Base-by-base conservation (phyloP, 1,140 invertebrate genomes). In the Zaprionus davidi region DNA sequence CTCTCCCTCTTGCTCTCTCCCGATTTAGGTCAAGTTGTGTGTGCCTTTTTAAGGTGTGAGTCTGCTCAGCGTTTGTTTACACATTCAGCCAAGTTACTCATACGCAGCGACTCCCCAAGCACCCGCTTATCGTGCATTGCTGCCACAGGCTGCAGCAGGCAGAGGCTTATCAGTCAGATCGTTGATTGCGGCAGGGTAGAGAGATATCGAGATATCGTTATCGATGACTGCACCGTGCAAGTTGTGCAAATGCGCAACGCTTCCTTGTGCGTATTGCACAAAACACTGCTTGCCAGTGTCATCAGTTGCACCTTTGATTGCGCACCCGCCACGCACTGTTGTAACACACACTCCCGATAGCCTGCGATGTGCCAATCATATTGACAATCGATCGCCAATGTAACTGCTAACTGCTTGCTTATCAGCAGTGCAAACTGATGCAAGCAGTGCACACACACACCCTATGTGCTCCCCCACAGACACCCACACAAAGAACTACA, bases 1-100 rank as follows among this genome's bases (percentile, higher is more conserved):
- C 28, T 3, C 38, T 67, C 53, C 28, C 41, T 68, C 38, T 22
- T 38, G 22, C 70, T 57, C 49, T 65, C 49, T 36, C 46, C 15
- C 59, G 69, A 81, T 88, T 83, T 90, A 62, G 85, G 81, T 87
- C 82, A 86, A 86, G 82, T 86, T 82, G 51, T 66, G 69, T 80
- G 76, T 65, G 49, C 28, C 60, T 59, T 75, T 78, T 80, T 60
- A 78, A 85, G 82, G 82, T 84, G 83, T 79, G 81, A 51, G 67
- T 34, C 31, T 9, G 31, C 31, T 34, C 41, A 28, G 38, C 77
- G 51, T 71, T 84, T 84, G 81, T 74, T 68, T 73, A 80, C 76
- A 70, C 56, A 49, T 55, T n/a, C 13, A 22, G 20, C 22, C 11
- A 58, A 56, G 73, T 85, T 88, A 84, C 72, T 90, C 84, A 88